Evolutionary conservation across 1,140 invertebrate genomes (phyloP).

Genomic region (Cyphomyrmex costatus): DNA sequence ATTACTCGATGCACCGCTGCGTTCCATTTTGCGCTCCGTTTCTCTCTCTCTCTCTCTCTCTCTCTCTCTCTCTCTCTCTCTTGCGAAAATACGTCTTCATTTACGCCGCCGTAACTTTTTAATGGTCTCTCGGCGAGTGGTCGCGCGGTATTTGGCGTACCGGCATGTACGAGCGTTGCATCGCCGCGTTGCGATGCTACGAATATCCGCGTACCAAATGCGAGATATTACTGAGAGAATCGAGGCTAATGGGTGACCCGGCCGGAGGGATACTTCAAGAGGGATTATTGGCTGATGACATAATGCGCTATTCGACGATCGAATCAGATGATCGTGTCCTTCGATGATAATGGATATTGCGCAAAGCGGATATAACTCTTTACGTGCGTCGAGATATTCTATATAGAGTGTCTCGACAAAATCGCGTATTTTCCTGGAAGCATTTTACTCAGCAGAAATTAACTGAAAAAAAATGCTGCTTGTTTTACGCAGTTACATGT

Average conservation of each 20-base stretch:
- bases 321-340: conserved; percentile 3
- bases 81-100: conserved; percentile 75
- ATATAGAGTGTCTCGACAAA: neutral
- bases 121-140: conserved; percentile 69
- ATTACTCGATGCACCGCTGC: neutral
- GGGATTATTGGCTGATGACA: conserved; percentile 52
- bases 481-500: neutral
- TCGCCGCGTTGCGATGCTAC: conserved; percentile 34
- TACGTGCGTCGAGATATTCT: neutral
- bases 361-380: neutral
- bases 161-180: conserved; percentile 19
- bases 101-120: conserved; percentile 77
- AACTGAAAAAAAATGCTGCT: neutral
- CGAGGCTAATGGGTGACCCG: conserved; percentile 42
- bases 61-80: neutral
- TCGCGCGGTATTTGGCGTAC: conserved; percentile 47
- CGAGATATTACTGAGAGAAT: conserved; percentile 31
- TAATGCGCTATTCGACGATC: conserved; percentile 34
- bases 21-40: neutral
- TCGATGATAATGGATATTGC: conserved; percentile 28
- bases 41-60: neutral
- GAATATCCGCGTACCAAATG: conserved; percentile 11
- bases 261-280: conserved; percentile 33
- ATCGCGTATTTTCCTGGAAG: neutral
- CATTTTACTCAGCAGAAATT: neutral